Evolutionary conservation across 92 coral and sea anemone genomes (phyloP), one percentile per base, ranked within the genome.

Genomic region (Epizoanthus stellaris): DNA sequence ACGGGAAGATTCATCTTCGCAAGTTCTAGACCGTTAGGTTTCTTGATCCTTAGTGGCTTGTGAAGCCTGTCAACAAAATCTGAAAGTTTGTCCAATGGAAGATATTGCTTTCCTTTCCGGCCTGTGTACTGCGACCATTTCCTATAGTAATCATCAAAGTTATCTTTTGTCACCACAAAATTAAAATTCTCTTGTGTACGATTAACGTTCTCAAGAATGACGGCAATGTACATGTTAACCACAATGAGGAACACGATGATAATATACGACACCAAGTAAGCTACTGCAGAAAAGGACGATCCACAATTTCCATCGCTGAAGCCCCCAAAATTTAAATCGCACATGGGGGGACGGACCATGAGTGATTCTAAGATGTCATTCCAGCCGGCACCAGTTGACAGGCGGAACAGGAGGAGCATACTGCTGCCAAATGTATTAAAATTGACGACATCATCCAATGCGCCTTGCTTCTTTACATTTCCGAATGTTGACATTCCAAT

Each of bases 331-430:
- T 87, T 25, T 39, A 90, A 90, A 34, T 96, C 98, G 58, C 99
- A 96, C 70, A 85, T 91, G 1, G 99, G 99, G 17, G 95, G 92
- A 42, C 89, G 94, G 70, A 94, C 91, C 97, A 92, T 96, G 0
- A 96, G 91, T 10, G 97, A 87, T 70, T 96, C 98, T 34, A 96
- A 80, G 21, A 96, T 76, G 54, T 96, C 98, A 67, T 96, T 94
- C 98, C 99, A 96, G 4, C 99, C 99, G 3, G 99, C 97, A 6
- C 95, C 98, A 42, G 99, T 95, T 21, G 98, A 82, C 84, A 96
- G 85, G 23, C 97, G 99, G 70, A 96, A 95, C 83, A 96, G 36
- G 14, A 96, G 67, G 91, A 95, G 84, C 94, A 96, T 95, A 38
- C 98, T 94, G 57, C 86, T 93, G 14, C 95, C 91, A 77, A 95